phyloP scores from a whole-genome alignment of 2,797 vertebrate species.

The Spinibarbus caldwelli region DNA sequence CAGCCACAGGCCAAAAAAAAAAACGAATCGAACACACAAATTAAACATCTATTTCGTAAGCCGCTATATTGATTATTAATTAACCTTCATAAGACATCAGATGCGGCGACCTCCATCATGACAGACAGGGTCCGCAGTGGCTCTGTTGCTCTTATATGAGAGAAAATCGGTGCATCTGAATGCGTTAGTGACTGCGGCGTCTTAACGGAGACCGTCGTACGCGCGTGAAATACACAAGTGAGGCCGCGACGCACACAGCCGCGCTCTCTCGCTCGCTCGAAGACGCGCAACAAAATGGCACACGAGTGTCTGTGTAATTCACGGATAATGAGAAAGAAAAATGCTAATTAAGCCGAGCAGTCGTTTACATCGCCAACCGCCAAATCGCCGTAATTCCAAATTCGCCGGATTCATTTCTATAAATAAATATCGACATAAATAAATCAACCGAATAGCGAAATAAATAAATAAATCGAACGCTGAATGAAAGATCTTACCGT shows the following conservation, averaged over 20 bases:
- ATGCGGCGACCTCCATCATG: not conserved
- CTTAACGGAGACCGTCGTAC: conserved; percentile 41
- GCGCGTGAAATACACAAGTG: conserved; percentile 51
- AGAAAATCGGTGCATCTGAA: conserved; percentile 28
- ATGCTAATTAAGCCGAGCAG: conserved; percentile 72
- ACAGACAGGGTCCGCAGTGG: not conserved
- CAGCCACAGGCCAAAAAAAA: conserved; percentile 28
- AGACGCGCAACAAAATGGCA: conserved; percentile 50
- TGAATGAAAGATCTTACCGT: conserved; percentile 27
- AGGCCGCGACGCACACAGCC: conserved; percentile 39
- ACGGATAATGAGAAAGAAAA: conserved; percentile 44
- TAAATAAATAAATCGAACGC: conserved; percentile 8
- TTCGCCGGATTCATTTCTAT: no score
- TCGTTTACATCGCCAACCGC: conserved; percentile 65
- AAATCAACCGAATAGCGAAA: not conserved
- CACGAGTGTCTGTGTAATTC: conserved; percentile 49
- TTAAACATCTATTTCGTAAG: not conserved
- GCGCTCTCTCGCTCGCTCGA: conserved; percentile 13
- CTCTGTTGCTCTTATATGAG: not conserved
- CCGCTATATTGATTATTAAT: not conserved
- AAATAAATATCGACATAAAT: not conserved
- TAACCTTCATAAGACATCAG: not conserved
- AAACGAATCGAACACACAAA: not conserved
- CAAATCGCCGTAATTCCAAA: not conserved
- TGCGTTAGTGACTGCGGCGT: conserved; percentile 51